phyloP scores from a whole-genome alignment of 2,113 vertebrate genomes.

The Struthidea cinerea region DNA sequence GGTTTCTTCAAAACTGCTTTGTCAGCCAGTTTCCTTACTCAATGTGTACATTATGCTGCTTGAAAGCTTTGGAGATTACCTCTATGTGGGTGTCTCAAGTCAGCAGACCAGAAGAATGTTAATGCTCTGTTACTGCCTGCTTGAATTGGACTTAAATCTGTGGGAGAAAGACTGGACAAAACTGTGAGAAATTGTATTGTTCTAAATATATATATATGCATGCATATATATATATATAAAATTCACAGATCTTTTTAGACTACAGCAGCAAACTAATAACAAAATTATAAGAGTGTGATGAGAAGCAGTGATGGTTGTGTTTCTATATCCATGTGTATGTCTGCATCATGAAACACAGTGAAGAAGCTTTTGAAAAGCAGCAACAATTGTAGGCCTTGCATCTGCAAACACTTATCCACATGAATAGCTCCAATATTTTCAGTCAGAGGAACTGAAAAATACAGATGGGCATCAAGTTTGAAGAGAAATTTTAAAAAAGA shows the following conservation, averaged over 20 bases:
- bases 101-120: slow-evolving; percentile 13
- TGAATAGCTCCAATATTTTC: neutral
- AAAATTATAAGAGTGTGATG: neutral
- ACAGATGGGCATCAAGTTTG: neutral
- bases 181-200: neutral
- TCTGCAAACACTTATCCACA: neutral
- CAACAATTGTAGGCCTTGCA: neutral
- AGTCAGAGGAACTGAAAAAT: neutral
- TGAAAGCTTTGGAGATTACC: neutral
- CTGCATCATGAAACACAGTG: neutral
- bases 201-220: neutral
- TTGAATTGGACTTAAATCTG: neutral
- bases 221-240: neutral
- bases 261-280: neutral
- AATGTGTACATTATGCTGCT: neutral
- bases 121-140: neutral
- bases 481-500: neutral
- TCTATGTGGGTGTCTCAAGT: neutral
- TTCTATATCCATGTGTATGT: neutral
- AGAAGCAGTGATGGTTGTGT: neutral
- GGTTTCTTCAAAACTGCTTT: neutral
- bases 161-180: neutral
- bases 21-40: neutral
- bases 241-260: neutral
- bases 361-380: neutral